Evolutionary conservation across 2,797 vertebrate species (phyloP).

Genomic region (Melanitta fusca): DNA sequence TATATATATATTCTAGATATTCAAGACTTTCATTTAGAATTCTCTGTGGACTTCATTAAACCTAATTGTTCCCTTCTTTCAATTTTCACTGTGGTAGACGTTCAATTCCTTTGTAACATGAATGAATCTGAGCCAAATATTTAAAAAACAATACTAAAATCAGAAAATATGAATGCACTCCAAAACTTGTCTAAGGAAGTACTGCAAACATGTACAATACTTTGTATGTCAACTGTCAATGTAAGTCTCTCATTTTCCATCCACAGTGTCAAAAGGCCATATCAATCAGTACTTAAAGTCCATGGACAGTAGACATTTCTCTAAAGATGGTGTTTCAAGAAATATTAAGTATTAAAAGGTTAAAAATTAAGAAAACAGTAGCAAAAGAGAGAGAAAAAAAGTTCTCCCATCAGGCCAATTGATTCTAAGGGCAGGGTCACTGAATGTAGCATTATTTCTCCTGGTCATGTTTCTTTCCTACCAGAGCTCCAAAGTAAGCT

Average conservation of each 20-base stretch:
- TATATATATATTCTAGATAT: not conserved
- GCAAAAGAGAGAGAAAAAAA: constrained; percentile 73
- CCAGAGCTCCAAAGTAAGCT: constrained; percentile 94
- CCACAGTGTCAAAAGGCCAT: not conserved
- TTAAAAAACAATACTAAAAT: not conserved
- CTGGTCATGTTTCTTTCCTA: constrained; percentile 91
- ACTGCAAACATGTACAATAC: not conserved
- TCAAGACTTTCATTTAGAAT: not conserved
- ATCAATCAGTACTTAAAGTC: not conserved
- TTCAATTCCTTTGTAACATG: not conserved
- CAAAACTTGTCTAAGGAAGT: constrained; percentile 55
- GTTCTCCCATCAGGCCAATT: constrained; percentile 79
- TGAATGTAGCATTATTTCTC: constrained; percentile 96
- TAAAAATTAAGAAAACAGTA: constrained; percentile 83
- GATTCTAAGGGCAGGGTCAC: constrained; percentile 87
- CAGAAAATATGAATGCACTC: not conserved
- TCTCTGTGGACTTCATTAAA: not conserved
- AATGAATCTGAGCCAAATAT: not conserved
- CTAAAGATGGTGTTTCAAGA: constrained; percentile 67
- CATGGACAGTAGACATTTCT: constrained; percentile 1
- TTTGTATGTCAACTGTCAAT: not conserved
- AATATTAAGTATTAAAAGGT: constrained; percentile 80
- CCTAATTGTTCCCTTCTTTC: not conserved
- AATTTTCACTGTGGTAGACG: not conserved
- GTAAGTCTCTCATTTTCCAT: not conserved